Percentiles rank a stretch among this genome's conserved stretches.
Conservation (phyloP, 2,113 vertebrate species). For the Ardeotis arabs region DNA sequence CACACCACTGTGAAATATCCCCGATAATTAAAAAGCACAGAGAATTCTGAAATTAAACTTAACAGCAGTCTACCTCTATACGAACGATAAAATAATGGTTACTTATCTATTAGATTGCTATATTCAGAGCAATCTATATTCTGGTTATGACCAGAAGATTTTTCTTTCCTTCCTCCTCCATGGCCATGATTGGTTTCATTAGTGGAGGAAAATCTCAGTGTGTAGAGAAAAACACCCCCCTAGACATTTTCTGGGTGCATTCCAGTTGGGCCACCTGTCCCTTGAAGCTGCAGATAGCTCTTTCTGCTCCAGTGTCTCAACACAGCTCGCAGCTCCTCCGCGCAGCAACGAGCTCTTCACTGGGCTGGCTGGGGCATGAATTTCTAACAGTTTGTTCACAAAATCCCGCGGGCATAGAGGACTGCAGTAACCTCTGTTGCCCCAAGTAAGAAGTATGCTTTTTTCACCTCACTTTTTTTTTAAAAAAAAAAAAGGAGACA, state of each 20-base stretch:
- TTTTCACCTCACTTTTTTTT: neutral
- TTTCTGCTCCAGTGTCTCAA: neutral
- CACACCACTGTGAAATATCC: neutral
- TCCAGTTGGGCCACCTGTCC: neutral
- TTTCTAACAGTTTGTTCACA: neutral
- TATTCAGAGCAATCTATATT: neutral
- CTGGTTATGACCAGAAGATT: neutral
- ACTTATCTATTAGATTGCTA: neutral
- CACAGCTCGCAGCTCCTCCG: neutral
- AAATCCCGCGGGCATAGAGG: neutral
- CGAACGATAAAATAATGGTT: neutral
- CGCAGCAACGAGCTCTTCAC: neutral
- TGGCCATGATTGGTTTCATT: neutral
- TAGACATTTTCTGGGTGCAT: neutral
- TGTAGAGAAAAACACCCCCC: neutral
- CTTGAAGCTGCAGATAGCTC: neutral
- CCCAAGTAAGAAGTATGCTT: neutral
- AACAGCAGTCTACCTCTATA: neutral
- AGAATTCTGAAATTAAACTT: constrained; percentile 13
- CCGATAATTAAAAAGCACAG: neutral
- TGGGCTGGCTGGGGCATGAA: neutral
- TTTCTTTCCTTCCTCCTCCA: neutral
- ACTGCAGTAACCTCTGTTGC: neutral
- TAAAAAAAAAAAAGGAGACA: neutral
- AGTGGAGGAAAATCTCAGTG: neutral